Percentiles rank a stretch among this genome's conserved stretches.
Evolutionary conservation across 2,888 invertebrate genomes (phyloP).

Genomic region (Orthosia gothica): DNA sequence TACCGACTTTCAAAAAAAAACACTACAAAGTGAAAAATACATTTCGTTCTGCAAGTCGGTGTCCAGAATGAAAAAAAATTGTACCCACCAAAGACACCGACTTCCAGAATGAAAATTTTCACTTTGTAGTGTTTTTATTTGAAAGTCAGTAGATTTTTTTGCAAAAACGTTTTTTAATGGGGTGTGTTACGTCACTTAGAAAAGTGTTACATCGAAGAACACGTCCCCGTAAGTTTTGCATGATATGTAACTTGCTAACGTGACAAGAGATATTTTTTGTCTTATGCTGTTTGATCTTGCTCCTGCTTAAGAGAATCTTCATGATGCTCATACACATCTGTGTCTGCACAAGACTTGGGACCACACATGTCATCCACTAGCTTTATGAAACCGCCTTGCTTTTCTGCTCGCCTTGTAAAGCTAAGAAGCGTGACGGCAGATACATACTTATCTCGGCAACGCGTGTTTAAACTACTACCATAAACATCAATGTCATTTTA

Average conservation of each 20-base stretch:
- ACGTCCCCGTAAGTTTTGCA: too few relatives aligned
- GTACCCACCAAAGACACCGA: too few relatives aligned
- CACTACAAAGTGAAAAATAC: too few relatives aligned
- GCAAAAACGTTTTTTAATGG: too few relatives aligned
- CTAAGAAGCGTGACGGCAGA: conserved; percentile 50
- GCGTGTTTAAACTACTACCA: conserved; percentile 55
- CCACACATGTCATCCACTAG: conserved; percentile 52
- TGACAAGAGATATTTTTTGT: not conserved
- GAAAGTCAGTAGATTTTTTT: too few relatives aligned
- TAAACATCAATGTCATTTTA: conserved; percentile 61
- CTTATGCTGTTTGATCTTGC: not conserved
- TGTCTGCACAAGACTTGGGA: conserved; percentile 12
- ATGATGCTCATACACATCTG: not conserved
- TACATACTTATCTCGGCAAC: conserved; percentile 54
- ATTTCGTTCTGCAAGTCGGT: too few relatives aligned
- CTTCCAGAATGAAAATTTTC: too few relatives aligned
- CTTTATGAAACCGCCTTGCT: conserved; percentile 40
- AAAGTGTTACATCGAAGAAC: too few relatives aligned
- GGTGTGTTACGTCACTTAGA: too few relatives aligned
- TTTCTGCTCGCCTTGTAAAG: conserved; percentile 53
- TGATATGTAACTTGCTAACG: not conserved
- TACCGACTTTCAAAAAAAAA: too few relatives aligned
- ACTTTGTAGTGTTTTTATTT: too few relatives aligned
- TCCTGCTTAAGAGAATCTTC: not conserved
- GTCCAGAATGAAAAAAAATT: too few relatives aligned